Evolutionary conservation across 2,797 vertebrate genomes (phyloP), one percentile per base, ranked within the genome.

Genomic region (Halcyon badia): DNA sequence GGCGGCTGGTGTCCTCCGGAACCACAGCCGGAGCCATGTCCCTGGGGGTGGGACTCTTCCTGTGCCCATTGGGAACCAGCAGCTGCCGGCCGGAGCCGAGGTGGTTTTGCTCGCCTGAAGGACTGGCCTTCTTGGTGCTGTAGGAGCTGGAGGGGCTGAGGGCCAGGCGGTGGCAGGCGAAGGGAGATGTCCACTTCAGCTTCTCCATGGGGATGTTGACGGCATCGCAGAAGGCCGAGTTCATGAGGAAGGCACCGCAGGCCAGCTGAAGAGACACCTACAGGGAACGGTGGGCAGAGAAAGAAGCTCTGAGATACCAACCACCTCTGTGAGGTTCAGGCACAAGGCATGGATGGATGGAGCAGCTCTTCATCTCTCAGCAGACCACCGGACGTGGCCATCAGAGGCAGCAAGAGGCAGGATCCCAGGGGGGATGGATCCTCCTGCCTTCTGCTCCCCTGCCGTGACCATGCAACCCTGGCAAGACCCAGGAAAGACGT

Each of bases 131-230:
- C 76, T 98, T 86, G 28, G 97, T 92, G 39, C 96, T 98, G 85
- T 24, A 92, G 62, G 97, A 95, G 56, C 87, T 14, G 24, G 98
- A 99, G 95, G 98, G 97, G 14, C 98, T 97, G 83, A 99, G 97
- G 61, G 99, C 98, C 91, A 96, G 96, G 71, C 99, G 99, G 97
- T 99, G 99, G 97, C 98, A 98, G 96, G 96, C 62, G 14, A 99
- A 99, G 5, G 99, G 99, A 0, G 99, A 99, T 0, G 99, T 99
- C 99, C 99, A 99, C 98, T 99, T 99, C 35, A 99, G 98, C 96
- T 99, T 99, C 96, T 99, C 99, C 98, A 99, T 99, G 87, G 99
- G 99, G 87, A 99, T 99, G 14, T 83, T 98, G 61, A 98, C 96
- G 51, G 99, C 98, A 0, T 99, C 94, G 0, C 99, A 99, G 97